Conservation (phyloP, 2,888 invertebrate species). For the Zaprionus obscuricornis region DNA sequence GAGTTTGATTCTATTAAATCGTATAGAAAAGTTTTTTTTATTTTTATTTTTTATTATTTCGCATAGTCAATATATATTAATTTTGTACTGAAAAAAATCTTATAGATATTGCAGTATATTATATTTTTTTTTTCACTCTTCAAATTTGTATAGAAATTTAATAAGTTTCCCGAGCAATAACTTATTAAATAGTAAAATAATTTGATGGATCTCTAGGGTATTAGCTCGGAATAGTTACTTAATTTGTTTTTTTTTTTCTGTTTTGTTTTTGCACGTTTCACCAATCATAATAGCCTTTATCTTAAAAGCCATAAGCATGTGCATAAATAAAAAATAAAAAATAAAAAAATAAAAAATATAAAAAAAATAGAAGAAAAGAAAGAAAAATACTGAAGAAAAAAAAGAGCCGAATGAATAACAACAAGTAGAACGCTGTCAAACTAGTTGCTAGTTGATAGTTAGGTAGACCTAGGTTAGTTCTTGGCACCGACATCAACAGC, state of each 20-base stretch:
- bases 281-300: slow-evolving; percentile 73
- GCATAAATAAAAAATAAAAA: slow-evolving; percentile 48
- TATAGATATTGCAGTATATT: too few relatives aligned
- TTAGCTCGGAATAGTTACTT: background rate
- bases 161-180: too few relatives aligned
- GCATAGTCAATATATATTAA: too few relatives aligned
- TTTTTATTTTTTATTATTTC: slow-evolving; percentile 20
- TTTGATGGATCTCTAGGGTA: slow-evolving; percentile 1
- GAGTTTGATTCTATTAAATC: slow-evolving; percentile 10
- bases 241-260: slow-evolving; percentile 16
- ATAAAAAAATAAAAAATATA: slow-evolving; percentile 10
- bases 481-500: slow-evolving; percentile 42
- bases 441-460: slow-evolving; percentile 74
- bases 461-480: slow-evolving; percentile 76
- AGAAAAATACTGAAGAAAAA: too few relatives aligned
- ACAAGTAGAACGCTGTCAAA: slow-evolving; percentile 49
- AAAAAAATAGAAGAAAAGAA: slow-evolving; percentile 16
- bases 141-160: too few relatives aligned
- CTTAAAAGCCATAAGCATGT: slow-evolving; percentile 74
- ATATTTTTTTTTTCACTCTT: too few relatives aligned
- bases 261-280: slow-evolving; percentile 62
- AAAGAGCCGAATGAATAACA: background rate
- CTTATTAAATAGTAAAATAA: too few relatives aligned
- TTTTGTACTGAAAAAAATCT: too few relatives aligned
- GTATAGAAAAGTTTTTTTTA: slow-evolving; percentile 4